These are phyloP conservation scores for Helicoverpa zea DNA, from an alignment of 1,140 invertebrate genomes.

Conservation along the genomic window DNA sequence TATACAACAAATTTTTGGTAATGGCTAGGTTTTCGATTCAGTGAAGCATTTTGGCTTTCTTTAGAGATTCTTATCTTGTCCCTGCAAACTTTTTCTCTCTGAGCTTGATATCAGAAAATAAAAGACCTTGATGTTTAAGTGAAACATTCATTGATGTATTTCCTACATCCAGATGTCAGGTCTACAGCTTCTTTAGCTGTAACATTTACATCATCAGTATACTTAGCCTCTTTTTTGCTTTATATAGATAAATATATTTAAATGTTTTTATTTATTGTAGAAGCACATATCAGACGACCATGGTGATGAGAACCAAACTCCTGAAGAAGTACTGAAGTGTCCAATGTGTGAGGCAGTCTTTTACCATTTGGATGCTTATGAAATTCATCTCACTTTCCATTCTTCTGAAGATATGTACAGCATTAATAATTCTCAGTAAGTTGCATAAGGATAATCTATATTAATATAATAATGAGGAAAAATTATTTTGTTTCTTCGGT, in stretches of 20 bases:
- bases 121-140: too few relatives aligned
- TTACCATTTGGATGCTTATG: slow-evolving; percentile 89
- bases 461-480: too few relatives aligned
- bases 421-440: slow-evolving; percentile 87
- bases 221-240: neutral
- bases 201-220: too few relatives aligned
- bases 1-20: neutral
- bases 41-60: too few relatives aligned
- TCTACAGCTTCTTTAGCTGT: too few relatives aligned
- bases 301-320: slow-evolving; percentile 86
- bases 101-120: too few relatives aligned
- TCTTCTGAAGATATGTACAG: slow-evolving; percentile 89
- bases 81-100: too few relatives aligned
- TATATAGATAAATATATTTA: neutral
- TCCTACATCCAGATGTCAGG: too few relatives aligned
- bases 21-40: too few relatives aligned
- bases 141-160: too few relatives aligned
- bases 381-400: slow-evolving; percentile 89
- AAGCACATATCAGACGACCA: slow-evolving; percentile 89
- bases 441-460: neutral
- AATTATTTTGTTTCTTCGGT: too few relatives aligned
- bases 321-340: slow-evolving; percentile 88
- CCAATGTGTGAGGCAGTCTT: slow-evolving; percentile 90
- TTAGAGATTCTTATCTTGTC: too few relatives aligned
- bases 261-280: slow-evolving; percentile 63